A percentile compares a stretch with the other conserved stretches of the same genome.
Conservation (phyloP, 2,113 vertebrate genomes). For the Pontoporia blainvillei region DNA sequence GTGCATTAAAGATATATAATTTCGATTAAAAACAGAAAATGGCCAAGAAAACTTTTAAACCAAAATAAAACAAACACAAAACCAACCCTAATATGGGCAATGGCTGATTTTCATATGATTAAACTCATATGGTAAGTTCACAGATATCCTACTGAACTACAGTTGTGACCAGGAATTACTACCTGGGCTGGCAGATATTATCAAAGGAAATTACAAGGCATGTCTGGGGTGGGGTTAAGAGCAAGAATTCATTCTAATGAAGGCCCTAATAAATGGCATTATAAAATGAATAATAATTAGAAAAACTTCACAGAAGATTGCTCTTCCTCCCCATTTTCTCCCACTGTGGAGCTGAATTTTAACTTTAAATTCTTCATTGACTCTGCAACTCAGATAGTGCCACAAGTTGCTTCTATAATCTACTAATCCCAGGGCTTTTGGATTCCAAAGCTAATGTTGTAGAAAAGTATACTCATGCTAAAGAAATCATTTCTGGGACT, state of each 20-base stretch:
- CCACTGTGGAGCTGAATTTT: constrained; percentile 28
- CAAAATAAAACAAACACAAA: background rate
- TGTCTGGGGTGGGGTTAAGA: background rate
- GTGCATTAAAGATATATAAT: background rate
- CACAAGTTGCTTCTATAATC: constrained; percentile 51
- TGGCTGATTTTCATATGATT: background rate
- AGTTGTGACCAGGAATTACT: background rate
- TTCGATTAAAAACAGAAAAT: background rate
- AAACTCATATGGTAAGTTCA: background rate
- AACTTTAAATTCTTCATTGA: constrained; percentile 46
- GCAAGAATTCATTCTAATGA: background rate
- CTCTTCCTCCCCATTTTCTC: background rate
- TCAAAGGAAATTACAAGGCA: background rate
- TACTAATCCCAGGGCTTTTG: background rate
- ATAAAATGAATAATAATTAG: background rate
- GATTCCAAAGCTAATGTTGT: constrained; percentile 6
- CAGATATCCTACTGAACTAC: background rate
- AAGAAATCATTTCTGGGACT: background rate
- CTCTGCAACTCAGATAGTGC: constrained; percentile 51
- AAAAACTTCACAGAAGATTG: background rate
- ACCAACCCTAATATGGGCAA: background rate
- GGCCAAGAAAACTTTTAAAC: background rate
- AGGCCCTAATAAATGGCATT: background rate
- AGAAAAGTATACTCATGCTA: constrained; percentile 6
- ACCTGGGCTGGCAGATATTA: background rate